Conservation (phyloP, 2,113 vertebrate species). For the Heterotis niloticus region DNA sequence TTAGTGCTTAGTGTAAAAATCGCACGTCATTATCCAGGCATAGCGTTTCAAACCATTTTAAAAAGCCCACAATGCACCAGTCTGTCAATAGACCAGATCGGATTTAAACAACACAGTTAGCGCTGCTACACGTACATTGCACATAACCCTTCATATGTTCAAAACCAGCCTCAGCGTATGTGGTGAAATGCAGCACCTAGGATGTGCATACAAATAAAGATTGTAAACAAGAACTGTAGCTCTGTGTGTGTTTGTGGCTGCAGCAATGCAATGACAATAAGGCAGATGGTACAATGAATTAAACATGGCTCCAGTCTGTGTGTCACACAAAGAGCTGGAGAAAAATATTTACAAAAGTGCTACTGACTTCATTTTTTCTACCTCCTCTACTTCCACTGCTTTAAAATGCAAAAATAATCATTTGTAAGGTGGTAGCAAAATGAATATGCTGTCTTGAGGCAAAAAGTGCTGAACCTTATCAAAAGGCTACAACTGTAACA, state of each 20-base stretch:
- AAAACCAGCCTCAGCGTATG: conserved; percentile 18
- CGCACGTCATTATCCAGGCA: not conserved
- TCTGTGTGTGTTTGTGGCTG: not conserved
- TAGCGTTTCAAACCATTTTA: not conserved
- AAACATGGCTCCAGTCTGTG: conserved; percentile 10
- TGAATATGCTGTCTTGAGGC: not conserved
- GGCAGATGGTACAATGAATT: conserved; percentile 8
- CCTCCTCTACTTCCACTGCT: not conserved
- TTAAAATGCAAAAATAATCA: not conserved
- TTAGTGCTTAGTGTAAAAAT: not conserved
- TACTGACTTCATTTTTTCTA: not conserved
- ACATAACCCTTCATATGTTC: conserved; percentile 27
- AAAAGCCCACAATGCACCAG: not conserved
- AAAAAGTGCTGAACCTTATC: not conserved
- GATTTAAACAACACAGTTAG: not conserved
- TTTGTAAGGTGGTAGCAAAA: not conserved
- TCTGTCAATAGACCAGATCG: conserved; percentile 1
- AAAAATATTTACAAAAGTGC: not conserved
- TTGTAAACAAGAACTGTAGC: not conserved
- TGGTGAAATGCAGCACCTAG: not conserved
- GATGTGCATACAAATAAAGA: conserved; percentile 19
- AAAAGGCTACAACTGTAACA: not conserved
- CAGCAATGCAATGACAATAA: not conserved
- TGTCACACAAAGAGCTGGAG: not conserved
- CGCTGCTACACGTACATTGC: conserved; percentile 27